Base-by-base conservation (phyloP, 2,797 vertebrate genomes). In the Balearica regulorum region DNA sequence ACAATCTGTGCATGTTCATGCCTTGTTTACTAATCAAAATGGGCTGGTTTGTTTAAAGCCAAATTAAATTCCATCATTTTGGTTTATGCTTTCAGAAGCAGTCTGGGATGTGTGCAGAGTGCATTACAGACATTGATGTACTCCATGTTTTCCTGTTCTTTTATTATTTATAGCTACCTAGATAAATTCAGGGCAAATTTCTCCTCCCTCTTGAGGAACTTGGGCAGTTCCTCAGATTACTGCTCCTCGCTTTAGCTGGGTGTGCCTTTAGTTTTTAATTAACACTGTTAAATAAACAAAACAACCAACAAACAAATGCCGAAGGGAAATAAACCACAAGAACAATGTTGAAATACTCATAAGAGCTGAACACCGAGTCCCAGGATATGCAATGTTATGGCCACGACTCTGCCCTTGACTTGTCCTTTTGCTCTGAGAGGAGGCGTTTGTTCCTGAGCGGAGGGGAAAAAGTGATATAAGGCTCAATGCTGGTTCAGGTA, bases 251-350 rank as follows among this genome's bases (percentile, higher is more conserved):
- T 88, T 94, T 89, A 85, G 86, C 75, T 92, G 96, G 95, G 94
- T 91, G 79, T 96, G 93, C 25, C 96, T 94, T 84, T 89, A 91
- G 91, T 85, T 97, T 96, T 85, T 97, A 97, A 97, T 96, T 91
- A 97, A 97, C 0, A 1, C 87, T 96, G 83, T 83, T 94, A 97
- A 97, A 94, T 95, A 97, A 98, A 93, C 86, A 97, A 96, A 96
- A 85, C 81, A 93, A 92, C 77, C 92, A 96, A 92, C 91, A 96
- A 97, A 93, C 87, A 97, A 95, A 97, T 95, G 94, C 94, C 25
- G 21, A 92, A 96, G 92, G 71, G 90, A 94, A 84, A 91, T 46
- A 96, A 97, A 97, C 97, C 89, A 88, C 89, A 94, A 69, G 72
- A 95, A 87, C 0, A 16, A 54, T 89, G 86, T 75, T 95, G 92